Evolutionary conservation across 2,113 vertebrate genomes (phyloP).

Genomic region (Menidia beryllina): DNA sequence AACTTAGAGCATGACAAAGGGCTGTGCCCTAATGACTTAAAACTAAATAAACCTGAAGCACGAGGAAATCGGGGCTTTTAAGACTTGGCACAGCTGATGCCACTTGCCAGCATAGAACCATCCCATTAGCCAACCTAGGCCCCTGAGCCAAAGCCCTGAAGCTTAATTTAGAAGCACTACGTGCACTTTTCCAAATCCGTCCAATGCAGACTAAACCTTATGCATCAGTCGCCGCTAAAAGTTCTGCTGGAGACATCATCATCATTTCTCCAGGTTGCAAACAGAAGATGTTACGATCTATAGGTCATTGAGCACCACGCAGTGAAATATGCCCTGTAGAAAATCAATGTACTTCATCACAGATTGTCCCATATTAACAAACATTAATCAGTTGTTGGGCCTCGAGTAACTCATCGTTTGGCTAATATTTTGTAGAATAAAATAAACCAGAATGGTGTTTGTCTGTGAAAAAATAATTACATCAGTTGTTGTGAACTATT

Average conservation of each 20-base stretch:
- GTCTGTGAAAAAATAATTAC: slow-evolving; percentile 7
- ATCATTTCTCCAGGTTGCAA: not conserved
- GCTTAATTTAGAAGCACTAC: not conserved
- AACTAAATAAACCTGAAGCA: not conserved
- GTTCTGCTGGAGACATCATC: not conserved
- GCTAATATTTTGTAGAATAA: not conserved
- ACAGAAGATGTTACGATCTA: not conserved
- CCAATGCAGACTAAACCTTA: not conserved
- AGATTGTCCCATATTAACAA: not conserved
- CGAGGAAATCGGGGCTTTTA: slow-evolving; percentile 31
- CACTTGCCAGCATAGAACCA: slow-evolving; percentile 38
- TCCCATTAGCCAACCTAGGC: slow-evolving; percentile 16
- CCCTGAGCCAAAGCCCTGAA: not conserved
- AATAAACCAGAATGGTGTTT: not conserved
- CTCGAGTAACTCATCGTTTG: not conserved
- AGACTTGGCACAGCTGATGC: slow-evolving; percentile 37
- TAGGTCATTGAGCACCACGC: not conserved
- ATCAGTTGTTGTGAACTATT: slow-evolving; percentile 14
- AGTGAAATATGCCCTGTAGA: not conserved
- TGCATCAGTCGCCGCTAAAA: not conserved
- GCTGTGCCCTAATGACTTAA: not conserved
- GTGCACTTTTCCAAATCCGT: not conserved
- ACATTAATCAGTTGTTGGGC: fast-evolving
- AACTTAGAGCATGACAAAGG: slow-evolving; percentile 2
- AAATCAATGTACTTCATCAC: no score